These are phyloP conservation scores for Argya squamiceps DNA, from an alignment of 2,797 vertebrate genomes.

Conservation along the genomic window DNA sequence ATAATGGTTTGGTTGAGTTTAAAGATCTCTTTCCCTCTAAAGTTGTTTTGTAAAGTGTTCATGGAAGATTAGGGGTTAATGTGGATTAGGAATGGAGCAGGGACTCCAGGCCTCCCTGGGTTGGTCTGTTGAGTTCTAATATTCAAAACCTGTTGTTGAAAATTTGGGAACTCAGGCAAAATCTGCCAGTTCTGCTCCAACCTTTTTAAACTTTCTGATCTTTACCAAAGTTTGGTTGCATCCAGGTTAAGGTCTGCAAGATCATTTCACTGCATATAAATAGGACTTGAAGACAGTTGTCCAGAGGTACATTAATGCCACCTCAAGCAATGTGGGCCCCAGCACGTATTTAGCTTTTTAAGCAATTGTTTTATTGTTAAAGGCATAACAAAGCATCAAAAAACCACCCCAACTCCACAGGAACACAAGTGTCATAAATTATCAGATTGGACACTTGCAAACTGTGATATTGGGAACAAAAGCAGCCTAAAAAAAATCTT, in stretches of 20 bases:
- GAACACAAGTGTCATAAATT: constrained; percentile 24
- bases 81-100: neutral
- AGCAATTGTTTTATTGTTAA: constrained; percentile 31
- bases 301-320: neutral
- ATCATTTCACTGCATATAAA: neutral
- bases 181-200: neutral
- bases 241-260: neutral
- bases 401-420: neutral
- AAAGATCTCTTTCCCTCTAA: neutral
- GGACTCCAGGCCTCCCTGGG: neutral
- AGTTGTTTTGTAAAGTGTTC: neutral
- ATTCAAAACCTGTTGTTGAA: neutral
- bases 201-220: neutral
- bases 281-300: neutral
- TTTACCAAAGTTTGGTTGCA: neutral
- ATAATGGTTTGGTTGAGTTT: neutral
- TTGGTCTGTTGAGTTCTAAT: neutral
- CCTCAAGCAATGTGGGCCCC: neutral
- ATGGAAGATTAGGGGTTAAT: neutral
- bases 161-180: neutral
- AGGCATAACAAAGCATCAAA: constrained; percentile 39
- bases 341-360: constrained; percentile 23
- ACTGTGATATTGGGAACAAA: constrained; percentile 32
- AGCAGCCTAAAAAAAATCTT: neutral
- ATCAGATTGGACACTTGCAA: constrained; percentile 1